Conservation (phyloP, 2,797 vertebrate genomes). For the Sebastes steindachneri region DNA sequence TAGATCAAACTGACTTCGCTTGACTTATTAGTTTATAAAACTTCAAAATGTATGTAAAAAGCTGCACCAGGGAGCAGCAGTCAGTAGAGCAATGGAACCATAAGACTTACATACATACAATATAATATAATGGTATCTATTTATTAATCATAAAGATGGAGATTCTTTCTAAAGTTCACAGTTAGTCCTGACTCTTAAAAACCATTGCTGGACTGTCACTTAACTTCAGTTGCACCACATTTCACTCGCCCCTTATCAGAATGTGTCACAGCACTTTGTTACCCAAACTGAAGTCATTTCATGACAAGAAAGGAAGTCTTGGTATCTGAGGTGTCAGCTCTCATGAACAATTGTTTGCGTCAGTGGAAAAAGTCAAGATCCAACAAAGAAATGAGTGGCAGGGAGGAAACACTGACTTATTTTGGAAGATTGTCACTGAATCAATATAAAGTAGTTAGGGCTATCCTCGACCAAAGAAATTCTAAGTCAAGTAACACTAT, state of each 20-base stretch:
- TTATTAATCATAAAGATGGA: background rate
- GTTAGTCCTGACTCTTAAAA: background rate
- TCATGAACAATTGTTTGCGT: background rate
- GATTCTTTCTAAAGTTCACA: background rate
- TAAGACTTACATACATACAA: background rate
- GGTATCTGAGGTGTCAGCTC: slow-evolving; percentile 13
- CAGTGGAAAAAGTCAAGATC: background rate
- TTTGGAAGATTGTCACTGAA: background rate
- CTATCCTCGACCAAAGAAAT: no score
- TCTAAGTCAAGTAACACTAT: no score
- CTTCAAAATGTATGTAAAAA: background rate
- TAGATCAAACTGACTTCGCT: no score
- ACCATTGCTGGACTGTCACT: background rate
- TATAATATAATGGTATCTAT: background rate
- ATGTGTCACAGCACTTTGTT: slow-evolving; percentile 1
- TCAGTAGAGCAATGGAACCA: background rate
- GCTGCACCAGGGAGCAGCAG: background rate
- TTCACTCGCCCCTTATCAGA: background rate
- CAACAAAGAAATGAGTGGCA: background rate
- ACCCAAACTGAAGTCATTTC: background rate
- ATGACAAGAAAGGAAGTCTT: slow-evolving; percentile 30
- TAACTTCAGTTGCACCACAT: background rate
- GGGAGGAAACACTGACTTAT: background rate
- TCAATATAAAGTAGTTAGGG: no score
- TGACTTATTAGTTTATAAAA: background rate